Evolutionary conservation across 2,113 vertebrate species (phyloP).

Genomic region (Cinclus mexicanus): DNA sequence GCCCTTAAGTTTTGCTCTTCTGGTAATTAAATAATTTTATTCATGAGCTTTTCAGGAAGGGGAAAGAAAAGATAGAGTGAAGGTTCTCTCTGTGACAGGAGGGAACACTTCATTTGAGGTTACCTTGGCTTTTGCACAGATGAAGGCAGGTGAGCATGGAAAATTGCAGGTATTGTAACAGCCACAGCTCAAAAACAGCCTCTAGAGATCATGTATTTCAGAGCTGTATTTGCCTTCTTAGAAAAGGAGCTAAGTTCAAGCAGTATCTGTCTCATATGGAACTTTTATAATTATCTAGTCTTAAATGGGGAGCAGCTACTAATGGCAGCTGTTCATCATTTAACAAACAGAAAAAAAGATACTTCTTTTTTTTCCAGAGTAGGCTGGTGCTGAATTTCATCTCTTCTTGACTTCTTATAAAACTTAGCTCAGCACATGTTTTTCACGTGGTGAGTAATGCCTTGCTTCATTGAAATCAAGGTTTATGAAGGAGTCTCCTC

Average conservation of each 20-base stretch:
- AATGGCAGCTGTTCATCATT: not conserved
- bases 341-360: not conserved
- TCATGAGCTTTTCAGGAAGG: not conserved
- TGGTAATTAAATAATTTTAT: not conserved
- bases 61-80: not conserved
- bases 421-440: not conserved
- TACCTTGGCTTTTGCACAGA: not conserved
- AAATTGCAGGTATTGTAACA: not conserved
- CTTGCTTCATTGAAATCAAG: not conserved
- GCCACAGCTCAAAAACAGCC: not conserved
- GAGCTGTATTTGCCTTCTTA: not conserved
- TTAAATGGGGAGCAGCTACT: not conserved
- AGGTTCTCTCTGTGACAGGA: not conserved
- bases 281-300: not conserved
- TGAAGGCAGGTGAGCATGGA: fast-evolving
- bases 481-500: not conserved
- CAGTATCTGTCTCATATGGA: not conserved
- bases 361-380: not conserved
- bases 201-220: not conserved
- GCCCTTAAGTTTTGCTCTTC: not conserved
- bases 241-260: not conserved
- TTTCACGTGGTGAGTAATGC: not conserved
- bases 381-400: not conserved
- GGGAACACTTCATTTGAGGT: not conserved
- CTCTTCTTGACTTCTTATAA: not conserved